These are phyloP conservation scores for Columbina picui DNA, from an alignment of 2,113 vertebrate species.

Conservation along the genomic window DNA sequence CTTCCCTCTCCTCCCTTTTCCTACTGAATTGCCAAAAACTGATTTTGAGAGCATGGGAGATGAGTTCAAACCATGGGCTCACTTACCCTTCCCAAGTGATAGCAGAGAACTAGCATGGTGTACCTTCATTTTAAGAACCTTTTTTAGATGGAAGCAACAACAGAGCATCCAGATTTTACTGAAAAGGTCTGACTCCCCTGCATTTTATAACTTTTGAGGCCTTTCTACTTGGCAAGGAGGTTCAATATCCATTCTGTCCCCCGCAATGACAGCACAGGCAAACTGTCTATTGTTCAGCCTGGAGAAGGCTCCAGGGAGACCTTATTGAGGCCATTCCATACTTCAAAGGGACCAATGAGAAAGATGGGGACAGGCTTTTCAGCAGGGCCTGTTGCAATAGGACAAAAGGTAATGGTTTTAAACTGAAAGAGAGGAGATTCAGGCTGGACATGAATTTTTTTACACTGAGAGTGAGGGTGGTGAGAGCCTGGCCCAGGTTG, in stretches of 20 bases:
- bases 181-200: fast-evolving
- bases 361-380: too few relatives aligned
- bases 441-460: too few relatives aligned
- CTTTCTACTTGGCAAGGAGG: not conserved
- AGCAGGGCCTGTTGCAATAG: too few relatives aligned
- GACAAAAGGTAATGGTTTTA: too few relatives aligned
- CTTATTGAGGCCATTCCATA: too few relatives aligned
- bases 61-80: fast-evolving
- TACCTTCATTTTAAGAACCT: not conserved
- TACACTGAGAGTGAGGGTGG: too few relatives aligned
- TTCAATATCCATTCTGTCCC: fast-evolving
- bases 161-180: not conserved
- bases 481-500: too few relatives aligned
- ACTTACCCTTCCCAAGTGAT: not conserved
- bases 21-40: not conserved
- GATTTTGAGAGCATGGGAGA: not conserved
- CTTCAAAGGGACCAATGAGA: too few relatives aligned
- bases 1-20: not conserved
- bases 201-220: not conserved
- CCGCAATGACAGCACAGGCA: not conserved
- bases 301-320: too few relatives aligned
- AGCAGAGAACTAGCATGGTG: fast-evolving
- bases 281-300: too few relatives aligned
- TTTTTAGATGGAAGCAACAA: not conserved
- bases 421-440: too few relatives aligned